A percentile compares a stretch with the other conserved stretches of the same genome.
Evolutionary conservation across 1,140 invertebrate species (phyloP).

Genomic region (Lordiphosa stackelbergi): DNA sequence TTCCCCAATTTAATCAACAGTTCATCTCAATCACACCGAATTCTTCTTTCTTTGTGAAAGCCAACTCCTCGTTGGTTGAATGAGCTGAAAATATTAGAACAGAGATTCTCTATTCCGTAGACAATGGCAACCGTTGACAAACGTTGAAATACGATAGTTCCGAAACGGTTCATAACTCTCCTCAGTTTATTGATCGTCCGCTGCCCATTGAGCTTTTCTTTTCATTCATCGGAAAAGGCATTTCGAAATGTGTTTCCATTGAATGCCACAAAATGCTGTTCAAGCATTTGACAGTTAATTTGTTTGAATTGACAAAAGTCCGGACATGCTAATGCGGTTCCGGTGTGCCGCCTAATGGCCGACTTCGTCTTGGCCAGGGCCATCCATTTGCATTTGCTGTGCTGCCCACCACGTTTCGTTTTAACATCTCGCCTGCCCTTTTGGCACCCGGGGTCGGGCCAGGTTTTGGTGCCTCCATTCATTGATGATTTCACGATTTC

Average conservation of each 20-base stretch:
- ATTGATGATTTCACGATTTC: constrained; percentile 55
- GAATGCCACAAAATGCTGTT: constrained; percentile 49
- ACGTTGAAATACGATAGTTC: constrained; percentile 61
- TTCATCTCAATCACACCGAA: too few relatives aligned
- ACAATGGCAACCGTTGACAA: constrained; percentile 65
- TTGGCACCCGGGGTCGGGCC: constrained; percentile 56
- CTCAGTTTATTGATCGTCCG: background rate
- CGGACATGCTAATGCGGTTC: constrained; percentile 70
- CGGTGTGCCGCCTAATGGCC: constrained; percentile 25
- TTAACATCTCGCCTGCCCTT: constrained; percentile 52
- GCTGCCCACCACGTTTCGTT: constrained; percentile 35
- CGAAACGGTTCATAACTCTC: constrained; percentile 12
- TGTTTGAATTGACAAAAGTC: constrained; percentile 59
- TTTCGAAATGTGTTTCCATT: constrained; percentile 52
- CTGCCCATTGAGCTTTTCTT: constrained; percentile 25
- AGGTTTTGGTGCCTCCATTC: constrained; percentile 26
- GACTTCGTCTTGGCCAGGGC: constrained; percentile 51
- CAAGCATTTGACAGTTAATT: constrained; percentile 68
- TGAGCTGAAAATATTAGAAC: constrained; percentile 34
- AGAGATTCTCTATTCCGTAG: constrained; percentile 9
- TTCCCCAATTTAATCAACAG: too few relatives aligned
- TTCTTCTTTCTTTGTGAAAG: too few relatives aligned
- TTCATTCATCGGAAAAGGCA: constrained; percentile 26
- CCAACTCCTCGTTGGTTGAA: too few relatives aligned
- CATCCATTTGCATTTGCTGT: constrained; percentile 73